phyloP scores from a whole-genome alignment of 2,888 invertebrate species.

The Drosophila meridiana region DNA sequence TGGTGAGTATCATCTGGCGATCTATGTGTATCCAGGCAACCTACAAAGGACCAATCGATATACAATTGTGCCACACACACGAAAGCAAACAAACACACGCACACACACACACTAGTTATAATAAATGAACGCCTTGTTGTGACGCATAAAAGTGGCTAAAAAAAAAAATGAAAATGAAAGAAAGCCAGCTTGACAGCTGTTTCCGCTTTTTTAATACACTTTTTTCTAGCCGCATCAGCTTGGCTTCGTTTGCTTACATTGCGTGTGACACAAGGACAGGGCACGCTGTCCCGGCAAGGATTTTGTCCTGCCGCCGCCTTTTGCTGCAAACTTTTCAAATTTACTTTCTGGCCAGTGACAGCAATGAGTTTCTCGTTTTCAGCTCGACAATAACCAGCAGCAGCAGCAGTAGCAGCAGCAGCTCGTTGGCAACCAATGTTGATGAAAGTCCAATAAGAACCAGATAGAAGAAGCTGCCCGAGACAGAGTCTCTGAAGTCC shows the following conservation, averaged over 20 bases:
- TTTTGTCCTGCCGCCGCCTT: slow-evolving; percentile 47
- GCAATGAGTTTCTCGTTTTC: slow-evolving; percentile 78
- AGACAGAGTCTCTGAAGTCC: slow-evolving; percentile 13
- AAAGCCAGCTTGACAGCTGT: slow-evolving; percentile 72
- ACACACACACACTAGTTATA: slow-evolving; percentile 38
- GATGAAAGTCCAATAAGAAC: slow-evolving; percentile 75
- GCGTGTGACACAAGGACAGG: slow-evolving; percentile 59
- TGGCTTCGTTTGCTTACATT: slow-evolving; percentile 61
- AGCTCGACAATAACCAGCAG: slow-evolving; percentile 48
- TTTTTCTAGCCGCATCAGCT: slow-evolving; percentile 55
- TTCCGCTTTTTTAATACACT: slow-evolving; percentile 80
- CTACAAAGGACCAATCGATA: slow-evolving; percentile 85
- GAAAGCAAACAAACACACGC: background rate
- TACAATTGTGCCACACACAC: slow-evolving; percentile 11
- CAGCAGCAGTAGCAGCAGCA: slow-evolving; percentile 11
- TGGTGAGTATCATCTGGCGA: slow-evolving; percentile 96
- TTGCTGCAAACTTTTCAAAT: slow-evolving; percentile 80
- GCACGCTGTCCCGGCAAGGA: slow-evolving; percentile 55
- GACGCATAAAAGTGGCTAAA: slow-evolving; percentile 42
- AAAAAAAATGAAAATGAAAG: slow-evolving; percentile 11
- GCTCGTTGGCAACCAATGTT: slow-evolving; percentile 51
- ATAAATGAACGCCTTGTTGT: slow-evolving; percentile 75
- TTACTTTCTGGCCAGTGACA: slow-evolving; percentile 75
- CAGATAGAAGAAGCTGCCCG: slow-evolving; percentile 38
- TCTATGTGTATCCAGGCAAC: slow-evolving; percentile 98